Evolutionary conservation across 2,888 invertebrate genomes (phyloP).

Genomic region (Baccha elongata): DNA sequence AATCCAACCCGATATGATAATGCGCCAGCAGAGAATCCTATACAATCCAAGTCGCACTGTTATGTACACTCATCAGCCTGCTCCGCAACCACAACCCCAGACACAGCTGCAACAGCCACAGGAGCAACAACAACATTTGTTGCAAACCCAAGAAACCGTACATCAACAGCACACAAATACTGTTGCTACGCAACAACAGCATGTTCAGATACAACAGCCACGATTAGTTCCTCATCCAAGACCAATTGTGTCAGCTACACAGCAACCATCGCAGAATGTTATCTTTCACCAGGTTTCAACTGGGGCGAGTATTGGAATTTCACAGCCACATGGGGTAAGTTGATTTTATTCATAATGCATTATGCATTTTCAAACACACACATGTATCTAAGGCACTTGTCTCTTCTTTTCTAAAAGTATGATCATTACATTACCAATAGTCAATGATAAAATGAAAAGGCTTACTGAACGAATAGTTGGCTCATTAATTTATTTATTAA

Average conservation of each 20-base stretch:
- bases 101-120: conserved; percentile 65
- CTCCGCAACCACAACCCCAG: conserved; percentile 69
- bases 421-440: too few relatives aligned
- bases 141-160: conserved; percentile 49
- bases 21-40: conserved; percentile 80
- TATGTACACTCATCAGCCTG: conserved; percentile 75
- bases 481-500: too few relatives aligned
- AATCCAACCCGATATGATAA: conserved; percentile 79
- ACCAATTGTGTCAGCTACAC: conserved; percentile 62
- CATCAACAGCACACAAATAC: conserved; percentile 55
- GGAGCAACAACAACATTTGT: conserved; percentile 53
- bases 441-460: too few relatives aligned
- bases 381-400: too few relatives aligned
- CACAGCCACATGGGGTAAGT: conserved; percentile 60
- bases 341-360: neutral
- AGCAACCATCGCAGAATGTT: conserved; percentile 61
- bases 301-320: conserved; percentile 73
- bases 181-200: conserved; percentile 80
- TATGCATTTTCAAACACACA: too few relatives aligned
- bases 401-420: too few relatives aligned
- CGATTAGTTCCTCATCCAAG: conserved; percentile 67
- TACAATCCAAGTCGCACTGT: conserved; percentile 78
- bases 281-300: conserved; percentile 63
- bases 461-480: too few relatives aligned
- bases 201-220: conserved; percentile 75